These are phyloP conservation scores for Carcharodon carcharias DNA, from an alignment of 2,797 vertebrate species.

Conservation along the genomic window DNA sequence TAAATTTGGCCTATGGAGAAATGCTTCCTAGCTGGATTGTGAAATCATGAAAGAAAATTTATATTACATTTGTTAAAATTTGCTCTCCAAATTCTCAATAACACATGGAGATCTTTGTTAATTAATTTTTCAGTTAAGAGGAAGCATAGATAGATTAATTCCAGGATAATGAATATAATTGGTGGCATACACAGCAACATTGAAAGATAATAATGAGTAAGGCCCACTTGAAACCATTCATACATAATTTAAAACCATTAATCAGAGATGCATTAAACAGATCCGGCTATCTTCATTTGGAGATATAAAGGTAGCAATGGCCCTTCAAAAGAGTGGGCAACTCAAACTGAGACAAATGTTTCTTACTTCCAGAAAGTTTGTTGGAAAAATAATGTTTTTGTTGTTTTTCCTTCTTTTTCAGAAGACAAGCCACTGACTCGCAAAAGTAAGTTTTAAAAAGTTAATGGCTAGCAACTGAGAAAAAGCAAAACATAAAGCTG, in stretches of 20 bases:
- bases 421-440: conserved; percentile 67
- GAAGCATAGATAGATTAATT: not conserved
- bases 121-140: not conserved
- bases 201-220: conserved; percentile 3
- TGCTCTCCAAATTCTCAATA: not conserved
- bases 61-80: not conserved
- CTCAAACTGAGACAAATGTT: not conserved
- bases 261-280: not conserved
- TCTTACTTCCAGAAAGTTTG: not conserved
- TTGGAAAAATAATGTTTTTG: not conserved
- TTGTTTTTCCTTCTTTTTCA: conserved; percentile 44
- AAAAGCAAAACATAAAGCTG: not conserved
- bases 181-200: no score
- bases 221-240: not conserved
- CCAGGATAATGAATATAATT: not conserved
- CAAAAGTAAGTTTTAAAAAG: conserved; percentile 62
- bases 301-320: not conserved
- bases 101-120: not conserved
- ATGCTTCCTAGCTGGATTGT: not conserved
- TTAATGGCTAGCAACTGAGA: not conserved
- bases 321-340: not conserved
- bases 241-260: not conserved
- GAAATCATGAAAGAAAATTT: not conserved
- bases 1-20: not conserved
- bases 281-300: not conserved